Conservation (phyloP, 2,113 vertebrate genomes). For the Hystrix cristata region DNA sequence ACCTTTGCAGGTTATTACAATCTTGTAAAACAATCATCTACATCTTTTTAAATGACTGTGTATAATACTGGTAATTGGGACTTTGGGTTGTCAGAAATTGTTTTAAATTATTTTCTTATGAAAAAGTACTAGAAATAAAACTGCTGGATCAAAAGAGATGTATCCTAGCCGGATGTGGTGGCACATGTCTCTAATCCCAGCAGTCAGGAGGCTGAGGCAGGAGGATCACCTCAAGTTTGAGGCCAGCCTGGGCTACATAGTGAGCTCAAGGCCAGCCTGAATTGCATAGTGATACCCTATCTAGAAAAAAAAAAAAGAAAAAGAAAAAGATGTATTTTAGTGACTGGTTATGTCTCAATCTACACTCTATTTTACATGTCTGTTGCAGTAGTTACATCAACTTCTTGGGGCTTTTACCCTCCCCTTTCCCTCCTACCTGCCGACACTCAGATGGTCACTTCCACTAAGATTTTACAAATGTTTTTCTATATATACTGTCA, state of each 20-base stretch:
- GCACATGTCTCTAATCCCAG: too few relatives aligned
- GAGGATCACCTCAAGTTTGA: too few relatives aligned
- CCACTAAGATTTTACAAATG: too few relatives aligned
- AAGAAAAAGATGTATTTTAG: not conserved
- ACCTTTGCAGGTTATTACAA: not conserved
- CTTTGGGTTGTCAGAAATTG: not conserved
- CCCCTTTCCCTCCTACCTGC: too few relatives aligned
- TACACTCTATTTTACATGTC: not conserved
- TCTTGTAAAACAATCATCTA: not conserved
- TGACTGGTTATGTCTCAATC: not conserved
- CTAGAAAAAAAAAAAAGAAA: too few relatives aligned
- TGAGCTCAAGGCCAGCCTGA: too few relatives aligned
- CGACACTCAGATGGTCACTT: too few relatives aligned
- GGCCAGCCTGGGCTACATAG: too few relatives aligned
- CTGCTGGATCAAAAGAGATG: not conserved
- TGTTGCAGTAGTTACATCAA: too few relatives aligned
- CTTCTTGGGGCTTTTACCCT: too few relatives aligned
- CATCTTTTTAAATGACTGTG: not conserved
- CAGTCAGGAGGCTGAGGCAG: too few relatives aligned
- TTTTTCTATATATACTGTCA: not conserved
- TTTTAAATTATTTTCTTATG: conserved; percentile 45
- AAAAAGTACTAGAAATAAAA: not conserved
- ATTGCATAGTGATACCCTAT: too few relatives aligned
- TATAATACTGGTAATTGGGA: not conserved
- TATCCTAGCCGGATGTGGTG: not conserved